Evolutionary conservation across 2,113 vertebrate species (phyloP).

Genomic region (Upupa epops): DNA sequence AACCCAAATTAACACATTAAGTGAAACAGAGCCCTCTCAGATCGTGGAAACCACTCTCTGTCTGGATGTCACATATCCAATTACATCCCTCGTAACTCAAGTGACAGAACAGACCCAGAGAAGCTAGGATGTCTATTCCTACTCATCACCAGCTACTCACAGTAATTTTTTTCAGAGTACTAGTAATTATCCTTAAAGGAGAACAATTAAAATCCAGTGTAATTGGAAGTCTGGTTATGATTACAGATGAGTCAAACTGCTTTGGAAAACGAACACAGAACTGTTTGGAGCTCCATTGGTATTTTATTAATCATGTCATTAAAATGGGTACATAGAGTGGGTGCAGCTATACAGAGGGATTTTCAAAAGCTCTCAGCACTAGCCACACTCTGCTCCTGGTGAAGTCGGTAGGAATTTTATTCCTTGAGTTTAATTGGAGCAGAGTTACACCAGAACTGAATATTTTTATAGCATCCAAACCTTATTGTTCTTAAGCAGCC

Average conservation of each 20-base stretch:
- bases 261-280: slow-evolving; percentile 61
- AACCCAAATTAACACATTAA: slow-evolving; percentile 67
- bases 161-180: slow-evolving; percentile 41
- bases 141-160: slow-evolving; percentile 37
- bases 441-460: not conserved
- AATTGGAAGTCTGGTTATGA: slow-evolving; percentile 62
- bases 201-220: slow-evolving; percentile 39
- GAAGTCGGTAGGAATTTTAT: not conserved
- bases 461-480: slow-evolving; percentile 3
- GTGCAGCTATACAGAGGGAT: slow-evolving; percentile 34
- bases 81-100: slow-evolving; percentile 63
- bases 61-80: slow-evolving; percentile 58
- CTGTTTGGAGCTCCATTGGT: slow-evolving; percentile 51
- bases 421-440: not conserved
- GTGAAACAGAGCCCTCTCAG: slow-evolving; percentile 52
- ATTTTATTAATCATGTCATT: slow-evolving; percentile 61
- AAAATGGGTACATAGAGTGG: slow-evolving; percentile 29
- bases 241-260: slow-evolving; percentile 51
- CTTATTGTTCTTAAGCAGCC: not conserved
- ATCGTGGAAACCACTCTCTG: slow-evolving; percentile 57
- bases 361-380: slow-evolving; percentile 51
- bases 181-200: slow-evolving; percentile 54
- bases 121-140: slow-evolving; percentile 12
- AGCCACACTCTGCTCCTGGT: not conserved
- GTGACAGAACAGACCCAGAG: slow-evolving; percentile 43